Percentiles rank a stretch among this genome's conserved stretches.
These are phyloP conservation scores for Pardosa pseudoannulata DNA, from an alignment of 2,888 invertebrate species.

Conservation along the genomic window DNA sequence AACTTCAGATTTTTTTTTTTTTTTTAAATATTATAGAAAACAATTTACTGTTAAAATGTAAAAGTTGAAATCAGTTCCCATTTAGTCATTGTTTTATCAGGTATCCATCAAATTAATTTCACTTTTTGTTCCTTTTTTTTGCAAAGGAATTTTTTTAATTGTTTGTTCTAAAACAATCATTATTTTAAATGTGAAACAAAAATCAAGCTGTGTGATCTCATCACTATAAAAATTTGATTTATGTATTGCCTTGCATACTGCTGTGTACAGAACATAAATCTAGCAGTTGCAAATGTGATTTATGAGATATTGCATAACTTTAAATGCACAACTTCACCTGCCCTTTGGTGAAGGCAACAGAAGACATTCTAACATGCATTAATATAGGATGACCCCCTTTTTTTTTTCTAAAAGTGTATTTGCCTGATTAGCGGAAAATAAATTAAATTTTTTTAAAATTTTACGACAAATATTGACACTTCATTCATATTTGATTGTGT, in stretches of 20 bases:
- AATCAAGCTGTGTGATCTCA: constrained; percentile 36
- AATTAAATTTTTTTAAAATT: too few relatives aligned
- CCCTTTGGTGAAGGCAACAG: neutral
- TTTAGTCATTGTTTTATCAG: constrained; percentile 3
- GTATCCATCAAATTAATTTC: neutral
- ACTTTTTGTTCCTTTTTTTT: constrained; percentile 11
- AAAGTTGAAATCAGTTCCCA: neutral
- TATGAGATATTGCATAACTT: neutral
- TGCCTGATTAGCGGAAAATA: too few relatives aligned
- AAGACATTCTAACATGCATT: neutral
- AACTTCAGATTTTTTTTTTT: too few relatives aligned
- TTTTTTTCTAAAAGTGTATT: too few relatives aligned
- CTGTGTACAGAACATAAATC: constrained; percentile 33
- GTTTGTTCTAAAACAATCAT: constrained; percentile 41
- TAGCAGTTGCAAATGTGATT: constrained; percentile 39
- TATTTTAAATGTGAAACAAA: neutral
- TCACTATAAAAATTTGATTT: neutral
- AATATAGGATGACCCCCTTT: too few relatives aligned
- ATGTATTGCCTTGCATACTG: neutral
- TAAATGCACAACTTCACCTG: neutral
- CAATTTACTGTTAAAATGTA: neutral
- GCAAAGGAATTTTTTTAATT: constrained; percentile 3
- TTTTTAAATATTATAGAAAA: too few relatives aligned
- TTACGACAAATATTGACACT: too few relatives aligned
- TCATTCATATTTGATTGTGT: too few relatives aligned